Base-by-base conservation (phyloP, 1,140 invertebrate species). In the Nymphalis io region DNA sequence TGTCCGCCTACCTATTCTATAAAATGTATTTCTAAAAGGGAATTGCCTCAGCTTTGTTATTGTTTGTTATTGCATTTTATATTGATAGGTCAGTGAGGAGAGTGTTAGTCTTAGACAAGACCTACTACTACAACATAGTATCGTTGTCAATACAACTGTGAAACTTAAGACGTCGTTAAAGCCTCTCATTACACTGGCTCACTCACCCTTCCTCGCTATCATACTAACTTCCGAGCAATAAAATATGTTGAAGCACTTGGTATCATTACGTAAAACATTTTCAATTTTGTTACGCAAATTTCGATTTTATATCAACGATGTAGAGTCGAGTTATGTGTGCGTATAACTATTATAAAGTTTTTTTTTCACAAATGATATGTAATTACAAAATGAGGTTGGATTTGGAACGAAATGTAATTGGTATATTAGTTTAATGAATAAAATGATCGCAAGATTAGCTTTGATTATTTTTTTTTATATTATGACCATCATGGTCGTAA, bases 281-380 rank as follows among this genome's bases (percentile, higher is more conserved):
- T 33, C 6, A 3, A 10, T 16, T 16, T 1, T 0, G 18, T 20
- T 51, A 46, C 3, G n/a, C 42, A 46, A 46, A 8, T 46, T 5
- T n/a, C 42, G n/a, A n/a, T n/a, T n/a, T 46, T n/a, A 46, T 46
- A 16, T 5, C n/a, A 46, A 46, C 5, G 1, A 3, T 5, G 8
- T 46, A 46, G 42, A 46, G 42, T 46, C 6, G 15, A 46, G n/a
- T 46, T 15, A 5, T 4, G 13, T 20, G 20, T 51, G 12, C 6
- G 12, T 21, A 1, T 1, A 21, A 20, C 0, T 18, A 1, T 11
- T n/a, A 21, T 51, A 20, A 3, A 10, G 46, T 20, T 13, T 61
- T 33, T 61, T 61, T 48, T 48, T 46, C 42, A 58, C 57, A 61
- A 61, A 61, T 61, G 46, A 48, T 39, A 61, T 48, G 42, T 61